These are phyloP conservation scores for Exephanes ischioxanthus DNA, from an alignment of 2,888 invertebrate species.

Conservation along the genomic window DNA sequence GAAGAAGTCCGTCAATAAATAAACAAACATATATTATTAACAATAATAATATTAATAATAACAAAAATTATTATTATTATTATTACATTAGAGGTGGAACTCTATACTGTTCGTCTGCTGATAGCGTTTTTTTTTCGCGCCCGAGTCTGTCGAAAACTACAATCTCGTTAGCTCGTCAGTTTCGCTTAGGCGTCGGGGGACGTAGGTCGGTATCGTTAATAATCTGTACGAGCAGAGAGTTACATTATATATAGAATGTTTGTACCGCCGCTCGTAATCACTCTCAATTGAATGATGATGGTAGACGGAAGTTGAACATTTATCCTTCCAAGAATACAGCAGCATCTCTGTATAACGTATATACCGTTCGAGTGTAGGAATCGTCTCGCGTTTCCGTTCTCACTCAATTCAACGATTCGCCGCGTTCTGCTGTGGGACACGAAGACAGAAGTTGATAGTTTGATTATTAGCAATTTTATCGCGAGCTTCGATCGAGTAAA, in stretches of 20 bases:
- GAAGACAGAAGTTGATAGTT: not conserved
- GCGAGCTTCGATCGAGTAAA: not conserved
- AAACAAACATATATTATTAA: too few species aligned
- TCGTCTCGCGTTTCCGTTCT: constrained; percentile 31
- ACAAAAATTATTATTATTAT: too few species aligned
- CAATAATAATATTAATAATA: too few species aligned
- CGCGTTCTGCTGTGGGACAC: not conserved
- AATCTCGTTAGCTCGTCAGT: constrained; percentile 10
- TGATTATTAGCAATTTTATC: constrained; percentile 5
- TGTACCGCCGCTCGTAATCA: constrained; percentile 46
- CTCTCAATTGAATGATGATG: constrained; percentile 57
- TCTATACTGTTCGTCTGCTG: not conserved
- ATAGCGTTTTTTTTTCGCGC: not conserved
- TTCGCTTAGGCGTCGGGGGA: constrained; percentile 9
- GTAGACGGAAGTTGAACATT: constrained; percentile 56
- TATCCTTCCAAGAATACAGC: constrained; percentile 48
- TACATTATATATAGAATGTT: constrained; percentile 10
- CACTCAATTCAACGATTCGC: constrained; percentile 23
- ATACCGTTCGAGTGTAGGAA: not conserved
- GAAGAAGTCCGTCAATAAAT: too few species aligned
- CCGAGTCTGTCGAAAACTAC: not conserved
- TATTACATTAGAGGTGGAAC: not conserved
- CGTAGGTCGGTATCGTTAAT: constrained; percentile 30
- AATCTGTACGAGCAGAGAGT: constrained; percentile 12
- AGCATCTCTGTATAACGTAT: not conserved